Evolutionary conservation across 2,797 vertebrate genomes (phyloP).

Genomic region (Odontamblyopus rebecca): DNA sequence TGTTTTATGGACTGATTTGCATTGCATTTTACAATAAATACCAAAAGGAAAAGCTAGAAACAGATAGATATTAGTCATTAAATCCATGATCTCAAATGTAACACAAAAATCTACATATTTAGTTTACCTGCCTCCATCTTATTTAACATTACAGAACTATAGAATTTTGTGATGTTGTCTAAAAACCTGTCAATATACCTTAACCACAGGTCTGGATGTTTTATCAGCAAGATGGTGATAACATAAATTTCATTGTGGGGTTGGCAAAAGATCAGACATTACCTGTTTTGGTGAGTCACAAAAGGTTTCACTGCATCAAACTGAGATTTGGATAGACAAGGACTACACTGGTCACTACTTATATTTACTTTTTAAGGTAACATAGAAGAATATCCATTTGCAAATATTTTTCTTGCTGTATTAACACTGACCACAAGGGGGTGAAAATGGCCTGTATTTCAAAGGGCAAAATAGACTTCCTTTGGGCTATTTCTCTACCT

Average conservation of each 20-base stretch:
- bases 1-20: background rate
- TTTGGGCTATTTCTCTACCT: background rate
- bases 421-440: constrained; percentile 54
- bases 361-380: too few relatives aligned
- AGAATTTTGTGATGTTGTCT: too few relatives aligned
- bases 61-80: background rate
- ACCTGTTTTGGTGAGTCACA: background rate
- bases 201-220: too few relatives aligned
- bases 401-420: background rate
- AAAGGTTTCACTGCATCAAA: background rate
- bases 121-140: too few relatives aligned
- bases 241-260: too few relatives aligned
- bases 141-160: too few relatives aligned
- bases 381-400: too few relatives aligned
- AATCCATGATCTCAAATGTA: background rate
- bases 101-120: background rate
- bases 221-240: too few relatives aligned
- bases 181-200: too few relatives aligned
- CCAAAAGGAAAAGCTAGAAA: background rate
- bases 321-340: background rate
- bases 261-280: background rate
- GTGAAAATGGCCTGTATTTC: constrained; percentile 14
- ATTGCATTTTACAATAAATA: background rate
- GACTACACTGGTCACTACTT: too few relatives aligned
- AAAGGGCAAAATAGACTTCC: background rate